Evolutionary conservation across 2,888 invertebrate species (phyloP).

Genomic region (Gymnosoma rotundatum): DNA sequence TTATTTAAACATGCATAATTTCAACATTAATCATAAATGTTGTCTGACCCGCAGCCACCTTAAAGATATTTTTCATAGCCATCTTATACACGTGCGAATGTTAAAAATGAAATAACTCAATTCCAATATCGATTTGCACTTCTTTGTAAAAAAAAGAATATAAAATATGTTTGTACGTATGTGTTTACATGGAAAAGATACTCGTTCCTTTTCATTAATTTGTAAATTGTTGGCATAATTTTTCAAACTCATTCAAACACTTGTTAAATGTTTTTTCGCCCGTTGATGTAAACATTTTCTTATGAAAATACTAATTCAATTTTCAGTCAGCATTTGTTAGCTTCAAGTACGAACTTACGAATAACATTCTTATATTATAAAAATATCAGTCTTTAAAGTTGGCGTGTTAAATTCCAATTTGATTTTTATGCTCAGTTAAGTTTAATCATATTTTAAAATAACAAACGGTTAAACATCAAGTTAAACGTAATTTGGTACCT

Average conservation of each 20-base stretch:
- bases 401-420: too few species aligned
- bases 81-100: background rate
- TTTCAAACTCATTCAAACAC: slow-evolving; percentile 81
- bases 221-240: slow-evolving; percentile 75
- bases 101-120: background rate
- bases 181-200: background rate
- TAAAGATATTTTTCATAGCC: slow-evolving; percentile 26
- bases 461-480: too few species aligned
- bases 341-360: background rate
- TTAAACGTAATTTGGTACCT: too few species aligned
- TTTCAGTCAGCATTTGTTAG: too few species aligned
- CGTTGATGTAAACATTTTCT: slow-evolving; percentile 43
- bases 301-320: background rate
- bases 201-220: background rate
- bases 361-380: too few species aligned
- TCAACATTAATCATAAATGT: slow-evolving; percentile 59
- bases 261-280: slow-evolving; percentile 78
- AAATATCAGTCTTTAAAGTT: too few species aligned
- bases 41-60: slow-evolving; percentile 44
- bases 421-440: too few species aligned
- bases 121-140: slow-evolving; percentile 8
- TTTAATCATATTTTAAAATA: too few species aligned
- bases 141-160: slow-evolving; percentile 5
- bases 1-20: slow-evolving; percentile 49
- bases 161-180: background rate